phyloP scores from a whole-genome alignment of 1,140 invertebrate species.

The Vanessa atalanta region DNA sequence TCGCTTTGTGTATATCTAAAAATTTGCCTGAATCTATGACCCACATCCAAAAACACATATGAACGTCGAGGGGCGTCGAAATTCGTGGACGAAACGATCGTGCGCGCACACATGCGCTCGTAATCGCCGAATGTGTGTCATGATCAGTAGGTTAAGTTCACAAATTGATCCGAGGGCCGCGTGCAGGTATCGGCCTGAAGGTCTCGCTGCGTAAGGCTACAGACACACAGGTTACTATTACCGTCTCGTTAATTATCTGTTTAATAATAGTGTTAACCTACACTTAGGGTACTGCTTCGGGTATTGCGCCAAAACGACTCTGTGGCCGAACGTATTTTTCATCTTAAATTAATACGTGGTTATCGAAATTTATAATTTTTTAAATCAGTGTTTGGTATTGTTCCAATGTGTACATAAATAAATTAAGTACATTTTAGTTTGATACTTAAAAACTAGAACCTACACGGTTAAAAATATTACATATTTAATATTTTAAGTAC shows the following conservation, averaged over 20 bases:
- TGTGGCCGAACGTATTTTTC: no score
- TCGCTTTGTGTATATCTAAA: not conserved
- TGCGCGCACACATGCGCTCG: constrained; percentile 56
- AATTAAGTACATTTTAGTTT: no score
- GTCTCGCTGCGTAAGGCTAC: constrained; percentile 42
- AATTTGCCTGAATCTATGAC: constrained; percentile 45
- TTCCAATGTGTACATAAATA: no score
- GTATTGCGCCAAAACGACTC: no score
- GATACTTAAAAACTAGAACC: no score
- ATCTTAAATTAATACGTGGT: no score
- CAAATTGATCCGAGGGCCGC: constrained; percentile 72
- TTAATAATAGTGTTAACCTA: not conserved
- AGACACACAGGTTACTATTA: constrained; percentile 4
- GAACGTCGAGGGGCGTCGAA: constrained; percentile 45
- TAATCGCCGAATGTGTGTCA: constrained; percentile 76
- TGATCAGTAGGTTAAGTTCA: constrained; percentile 80
- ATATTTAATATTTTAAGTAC: no score
- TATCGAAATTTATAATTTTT: no score
- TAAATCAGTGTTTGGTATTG: no score
- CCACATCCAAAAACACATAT: constrained; percentile 52
- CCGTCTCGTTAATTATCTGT: not conserved
- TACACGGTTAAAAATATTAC: no score
- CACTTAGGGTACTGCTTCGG: no score
- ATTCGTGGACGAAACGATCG: constrained; percentile 60
- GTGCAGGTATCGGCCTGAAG: constrained; percentile 57